Evolutionary conservation across 2,888 invertebrate genomes (phyloP).

Genomic region (Pseudanteris insignis): DNA sequence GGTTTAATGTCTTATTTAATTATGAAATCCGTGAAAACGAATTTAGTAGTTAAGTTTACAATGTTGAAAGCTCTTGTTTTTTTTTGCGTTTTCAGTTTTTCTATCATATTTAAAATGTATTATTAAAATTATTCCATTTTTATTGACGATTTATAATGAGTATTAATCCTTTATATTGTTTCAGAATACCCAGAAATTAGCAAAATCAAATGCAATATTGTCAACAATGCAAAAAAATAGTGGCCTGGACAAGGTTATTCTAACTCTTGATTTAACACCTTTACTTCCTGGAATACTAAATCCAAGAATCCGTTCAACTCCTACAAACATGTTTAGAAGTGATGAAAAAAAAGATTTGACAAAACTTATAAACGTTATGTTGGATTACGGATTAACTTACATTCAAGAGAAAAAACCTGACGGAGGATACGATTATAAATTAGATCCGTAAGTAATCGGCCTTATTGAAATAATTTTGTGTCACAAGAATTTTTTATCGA

Average conservation of each 20-base stretch:
- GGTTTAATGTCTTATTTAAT: constrained; percentile 41
- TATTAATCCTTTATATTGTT: constrained; percentile 18
- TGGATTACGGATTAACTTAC: constrained; percentile 88
- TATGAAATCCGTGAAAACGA: constrained; percentile 43
- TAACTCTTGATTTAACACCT: constrained; percentile 56
- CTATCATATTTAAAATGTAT: too few species aligned
- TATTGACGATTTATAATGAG: too few species aligned
- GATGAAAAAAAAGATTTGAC: constrained; percentile 76
- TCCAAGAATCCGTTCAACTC: constrained; percentile 61
- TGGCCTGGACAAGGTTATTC: constrained; percentile 51
- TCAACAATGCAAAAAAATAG: constrained; percentile 50
- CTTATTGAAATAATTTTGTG: too few species aligned
- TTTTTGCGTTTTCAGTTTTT: too few species aligned
- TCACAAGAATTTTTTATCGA: too few species aligned
- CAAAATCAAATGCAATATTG: constrained; percentile 52
- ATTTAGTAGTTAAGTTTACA: constrained; percentile 32
- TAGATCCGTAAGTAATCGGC: constrained; percentile 63
- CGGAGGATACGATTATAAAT: constrained; percentile 75
- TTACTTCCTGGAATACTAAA: constrained; percentile 61
- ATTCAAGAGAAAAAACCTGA: constrained; percentile 81
- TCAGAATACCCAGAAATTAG: constrained; percentile 66
- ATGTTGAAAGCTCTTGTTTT: constrained; percentile 32
- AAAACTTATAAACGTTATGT: constrained; percentile 82
- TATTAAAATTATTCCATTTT: too few species aligned
- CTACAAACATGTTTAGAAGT: constrained; percentile 77